Conservation (phyloP, 2,888 invertebrate species). For the Eupsilia transversa region DNA sequence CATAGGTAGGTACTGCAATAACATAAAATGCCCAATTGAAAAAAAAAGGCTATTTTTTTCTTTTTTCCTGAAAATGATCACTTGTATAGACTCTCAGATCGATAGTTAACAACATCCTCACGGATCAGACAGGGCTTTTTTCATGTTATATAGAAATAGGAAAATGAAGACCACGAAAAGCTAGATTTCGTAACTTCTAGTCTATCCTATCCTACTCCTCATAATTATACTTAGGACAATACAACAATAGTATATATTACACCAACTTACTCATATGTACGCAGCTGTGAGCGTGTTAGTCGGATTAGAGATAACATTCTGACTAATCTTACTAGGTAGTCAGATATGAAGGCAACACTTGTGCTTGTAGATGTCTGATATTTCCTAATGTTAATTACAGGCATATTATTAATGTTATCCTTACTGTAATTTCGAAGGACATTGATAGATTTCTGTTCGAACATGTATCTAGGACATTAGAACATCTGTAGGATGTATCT, state of each 20-base stretch:
- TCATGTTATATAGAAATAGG: too few relatives aligned
- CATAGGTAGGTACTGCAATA: too few relatives aligned
- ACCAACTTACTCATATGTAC: not conserved
- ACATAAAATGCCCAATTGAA: too few relatives aligned
- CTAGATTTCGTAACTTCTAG: not conserved
- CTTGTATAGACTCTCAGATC: too few relatives aligned
- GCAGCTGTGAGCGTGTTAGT: conserved; percentile 19
- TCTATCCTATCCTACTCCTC: not conserved
- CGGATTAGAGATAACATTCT: conserved; percentile 21
- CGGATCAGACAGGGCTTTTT: too few relatives aligned
- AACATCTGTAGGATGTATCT: not conserved
- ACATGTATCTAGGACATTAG: not conserved
- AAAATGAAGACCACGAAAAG: not conserved
- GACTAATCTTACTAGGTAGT: conserved; percentile 23
- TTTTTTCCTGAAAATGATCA: too few relatives aligned
- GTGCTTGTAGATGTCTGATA: not conserved
- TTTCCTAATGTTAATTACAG: not conserved
- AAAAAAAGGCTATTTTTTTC: too few relatives aligned
- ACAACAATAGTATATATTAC: not conserved
- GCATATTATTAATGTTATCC: not conserved
- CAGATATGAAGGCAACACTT: conserved; percentile 1
- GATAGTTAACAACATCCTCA: too few relatives aligned
- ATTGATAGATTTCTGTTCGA: not conserved
- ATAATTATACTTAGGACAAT: not conserved
- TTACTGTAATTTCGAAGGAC: not conserved